These are phyloP conservation scores for Cylindroiulus punctatus DNA, from an alignment of 2,888 invertebrate genomes.

Conservation along the genomic window DNA sequence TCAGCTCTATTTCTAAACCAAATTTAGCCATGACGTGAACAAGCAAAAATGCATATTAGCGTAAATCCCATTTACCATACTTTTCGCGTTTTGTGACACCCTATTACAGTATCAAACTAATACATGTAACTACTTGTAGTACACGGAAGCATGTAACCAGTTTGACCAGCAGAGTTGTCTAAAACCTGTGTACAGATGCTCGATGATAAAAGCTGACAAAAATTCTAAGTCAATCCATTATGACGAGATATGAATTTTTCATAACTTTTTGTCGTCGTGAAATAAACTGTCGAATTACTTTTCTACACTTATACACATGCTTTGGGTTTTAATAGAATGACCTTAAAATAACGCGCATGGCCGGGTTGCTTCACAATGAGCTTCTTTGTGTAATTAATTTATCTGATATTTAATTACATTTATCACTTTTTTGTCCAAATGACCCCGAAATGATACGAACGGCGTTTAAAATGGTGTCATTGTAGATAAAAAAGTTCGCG, in stretches of 20 bases:
- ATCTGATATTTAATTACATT: too few species aligned
- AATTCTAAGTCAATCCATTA: not conserved
- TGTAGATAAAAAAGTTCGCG: too few species aligned
- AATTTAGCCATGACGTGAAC: not conserved
- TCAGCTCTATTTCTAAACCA: not conserved
- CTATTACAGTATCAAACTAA: not conserved
- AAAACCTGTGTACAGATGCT: not conserved
- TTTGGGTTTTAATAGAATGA: not conserved
- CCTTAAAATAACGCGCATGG: too few species aligned
- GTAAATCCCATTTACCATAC: too few species aligned
- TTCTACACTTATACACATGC: not conserved
- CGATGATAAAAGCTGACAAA: not conserved
- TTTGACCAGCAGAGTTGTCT: not conserved
- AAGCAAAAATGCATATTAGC: not conserved
- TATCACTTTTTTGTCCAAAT: too few species aligned
- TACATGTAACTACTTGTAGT: not conserved
- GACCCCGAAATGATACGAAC: too few species aligned
- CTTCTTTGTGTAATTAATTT: too few species aligned
- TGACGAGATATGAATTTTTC: not conserved
- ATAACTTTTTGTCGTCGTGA: not conserved
- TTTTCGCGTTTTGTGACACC: too few species aligned
- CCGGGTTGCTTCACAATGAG: too few species aligned
- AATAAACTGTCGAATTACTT: not conserved
- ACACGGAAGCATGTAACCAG: not conserved
- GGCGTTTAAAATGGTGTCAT: too few species aligned